Percentiles rank a stretch among this genome's conserved stretches.
Evolutionary conservation across 1,140 invertebrate genomes (phyloP).

Genomic region (Linepithema humile): DNA sequence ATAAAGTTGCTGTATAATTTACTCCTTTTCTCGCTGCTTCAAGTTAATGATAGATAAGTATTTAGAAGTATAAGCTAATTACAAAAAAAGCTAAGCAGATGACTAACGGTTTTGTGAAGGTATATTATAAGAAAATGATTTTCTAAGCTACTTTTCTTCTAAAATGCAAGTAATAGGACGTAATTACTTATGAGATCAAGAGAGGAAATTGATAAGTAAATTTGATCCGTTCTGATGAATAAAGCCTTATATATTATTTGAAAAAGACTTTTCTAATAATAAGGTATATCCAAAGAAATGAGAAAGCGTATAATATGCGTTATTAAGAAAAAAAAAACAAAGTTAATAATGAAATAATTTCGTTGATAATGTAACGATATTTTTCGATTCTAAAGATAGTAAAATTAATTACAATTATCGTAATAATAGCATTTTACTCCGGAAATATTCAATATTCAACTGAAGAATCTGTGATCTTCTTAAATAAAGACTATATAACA

Average conservation of each 20-base stretch:
- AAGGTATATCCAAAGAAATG: not conserved
- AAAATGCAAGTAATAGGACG: not conserved
- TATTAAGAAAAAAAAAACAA: not conserved
- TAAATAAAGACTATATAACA: no score
- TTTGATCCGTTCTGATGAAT: no score
- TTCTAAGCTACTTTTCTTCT: not conserved
- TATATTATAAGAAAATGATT: not conserved
- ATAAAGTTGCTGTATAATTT: conserved; percentile 6
- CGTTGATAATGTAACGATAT: not conserved
- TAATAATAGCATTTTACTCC: no score
- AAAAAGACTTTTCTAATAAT: not conserved
- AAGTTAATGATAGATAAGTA: not conserved
- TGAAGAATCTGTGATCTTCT: no score
- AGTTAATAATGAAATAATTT: not conserved
- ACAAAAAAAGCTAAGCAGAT: not conserved
- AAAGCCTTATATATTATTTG: no score
- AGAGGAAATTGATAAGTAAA: no score
- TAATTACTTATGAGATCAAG: not conserved
- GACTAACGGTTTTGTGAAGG: not conserved
- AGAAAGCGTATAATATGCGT: not conserved
- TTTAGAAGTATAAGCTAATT: not conserved
- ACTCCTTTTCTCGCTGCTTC: not conserved
- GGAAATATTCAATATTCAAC: no score
- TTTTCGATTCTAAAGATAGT: not conserved
- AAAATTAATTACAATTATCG: not conserved